phyloP scores from a whole-genome alignment of 2,888 invertebrate genomes.

The Athrips mouffetella region DNA sequence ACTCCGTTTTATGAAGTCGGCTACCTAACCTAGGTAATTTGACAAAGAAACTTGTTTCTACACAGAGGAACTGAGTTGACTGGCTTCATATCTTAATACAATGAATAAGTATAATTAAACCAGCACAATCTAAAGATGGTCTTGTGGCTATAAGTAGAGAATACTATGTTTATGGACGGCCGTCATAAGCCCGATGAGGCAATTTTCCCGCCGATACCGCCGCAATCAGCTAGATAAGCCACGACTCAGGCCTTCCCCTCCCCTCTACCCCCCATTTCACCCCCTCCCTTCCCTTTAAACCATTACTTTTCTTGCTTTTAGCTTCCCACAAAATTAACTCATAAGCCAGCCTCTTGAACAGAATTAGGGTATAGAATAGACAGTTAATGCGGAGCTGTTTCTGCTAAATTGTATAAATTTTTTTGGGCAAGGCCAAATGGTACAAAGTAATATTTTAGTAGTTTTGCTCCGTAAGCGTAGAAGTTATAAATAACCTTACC shows the following conservation, averaged over 20 bases:
- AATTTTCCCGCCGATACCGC: constrained; percentile 39
- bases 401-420: too few relatives aligned
- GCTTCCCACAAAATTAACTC: constrained; percentile 23
- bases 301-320: constrained; percentile 45
- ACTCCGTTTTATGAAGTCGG: too few relatives aligned
- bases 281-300: constrained; percentile 45
- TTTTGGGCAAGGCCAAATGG: too few relatives aligned
- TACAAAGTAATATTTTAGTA: too few relatives aligned
- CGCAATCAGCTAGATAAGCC: constrained; percentile 56
- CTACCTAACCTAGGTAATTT: too few relatives aligned
- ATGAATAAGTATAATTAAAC: too few relatives aligned
- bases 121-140: neutral
- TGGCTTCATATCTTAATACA: too few relatives aligned
- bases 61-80: too few relatives aligned
- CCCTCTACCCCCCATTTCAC: constrained; percentile 30
- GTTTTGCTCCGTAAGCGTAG: too few relatives aligned
- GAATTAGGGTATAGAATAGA: constrained; percentile 22
- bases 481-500: too few relatives aligned
- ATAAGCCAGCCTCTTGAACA: constrained; percentile 23
- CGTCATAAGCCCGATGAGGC: constrained; percentile 39
- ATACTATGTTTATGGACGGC: constrained; percentile 29
- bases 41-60: too few relatives aligned
- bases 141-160: neutral
- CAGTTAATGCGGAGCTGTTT: too few relatives aligned
- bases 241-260: constrained; percentile 20